Percentiles rank a stretch among this genome's conserved stretches.
Evolutionary conservation across 2,888 invertebrate species (phyloP).

Genomic region (Thymelicus lineola): DNA sequence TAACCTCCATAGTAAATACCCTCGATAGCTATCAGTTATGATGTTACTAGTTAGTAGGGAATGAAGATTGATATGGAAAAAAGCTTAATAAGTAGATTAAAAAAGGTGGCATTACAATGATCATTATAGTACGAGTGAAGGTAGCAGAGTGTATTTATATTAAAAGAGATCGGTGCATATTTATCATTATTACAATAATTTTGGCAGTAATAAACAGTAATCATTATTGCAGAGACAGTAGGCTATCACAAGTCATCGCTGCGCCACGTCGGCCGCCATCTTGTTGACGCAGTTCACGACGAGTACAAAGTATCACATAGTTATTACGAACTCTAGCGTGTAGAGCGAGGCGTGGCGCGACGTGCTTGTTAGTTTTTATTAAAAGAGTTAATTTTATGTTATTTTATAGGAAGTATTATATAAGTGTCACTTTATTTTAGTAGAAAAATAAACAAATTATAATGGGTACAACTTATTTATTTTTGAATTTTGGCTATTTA

Average conservation of each 20-base stretch:
- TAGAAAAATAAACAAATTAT: slow-evolving; percentile 12
- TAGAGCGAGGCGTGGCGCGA: slow-evolving; percentile 9
- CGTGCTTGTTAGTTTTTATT: slow-evolving; percentile 5
- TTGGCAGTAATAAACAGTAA: background rate
- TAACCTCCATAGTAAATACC: too few species aligned
- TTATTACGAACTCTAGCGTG: background rate
- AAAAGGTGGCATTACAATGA: too few species aligned
- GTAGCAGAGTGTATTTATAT: too few species aligned
- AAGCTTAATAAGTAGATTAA: too few species aligned
- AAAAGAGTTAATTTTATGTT: slow-evolving; percentile 21
- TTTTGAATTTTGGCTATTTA: slow-evolving; percentile 23
- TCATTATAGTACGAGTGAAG: too few species aligned
- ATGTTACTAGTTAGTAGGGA: too few species aligned
- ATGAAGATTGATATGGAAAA: too few species aligned
- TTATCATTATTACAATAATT: background rate
- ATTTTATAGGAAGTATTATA: slow-evolving; percentile 20
- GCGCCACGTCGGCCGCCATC: background rate
- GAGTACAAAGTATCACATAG: slow-evolving; percentile 16
- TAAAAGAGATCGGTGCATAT: background rate
- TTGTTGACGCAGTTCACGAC: background rate
- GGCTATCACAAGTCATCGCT: slow-evolving; percentile 4
- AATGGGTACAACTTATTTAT: slow-evolving; percentile 32
- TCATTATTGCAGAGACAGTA: background rate
- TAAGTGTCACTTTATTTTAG: slow-evolving; percentile 5
- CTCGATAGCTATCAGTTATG: too few species aligned